Percentiles rank a stretch among this genome's conserved stretches.
Evolutionary conservation across 1,140 invertebrate genomes (phyloP).

Genomic region (Cydia splendana): DNA sequence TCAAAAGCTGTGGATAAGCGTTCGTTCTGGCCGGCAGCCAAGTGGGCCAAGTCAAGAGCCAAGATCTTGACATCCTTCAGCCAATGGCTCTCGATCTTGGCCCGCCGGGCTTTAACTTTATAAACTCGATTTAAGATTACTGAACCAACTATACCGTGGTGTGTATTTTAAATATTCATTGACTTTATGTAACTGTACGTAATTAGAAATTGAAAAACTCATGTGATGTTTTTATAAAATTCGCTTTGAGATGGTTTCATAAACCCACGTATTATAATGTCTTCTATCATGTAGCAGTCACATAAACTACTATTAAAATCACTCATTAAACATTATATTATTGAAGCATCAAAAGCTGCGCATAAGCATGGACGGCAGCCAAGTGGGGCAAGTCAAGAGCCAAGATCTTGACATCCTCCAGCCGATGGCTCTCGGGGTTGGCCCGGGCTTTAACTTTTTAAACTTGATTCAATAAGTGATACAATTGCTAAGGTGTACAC

Average conservation of each 20-base stretch:
- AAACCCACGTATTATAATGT: no score
- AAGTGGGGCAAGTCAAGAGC: neutral
- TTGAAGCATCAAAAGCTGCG: neutral
- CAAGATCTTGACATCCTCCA: neutral
- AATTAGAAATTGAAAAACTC: no score
- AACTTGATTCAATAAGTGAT: neutral
- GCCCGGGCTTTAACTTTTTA: neutral
- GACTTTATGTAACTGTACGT: no score
- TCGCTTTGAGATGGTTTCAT: no score
- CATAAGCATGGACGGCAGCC: neutral
- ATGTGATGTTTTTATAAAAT: no score
- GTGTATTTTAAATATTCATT: no score
- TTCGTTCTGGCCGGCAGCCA: neutral
- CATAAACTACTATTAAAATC: neutral
- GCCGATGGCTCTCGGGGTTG: neutral
- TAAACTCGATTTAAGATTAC: neutral
- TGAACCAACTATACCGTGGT: no score
- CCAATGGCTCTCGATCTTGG: neutral
- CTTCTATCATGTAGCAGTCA: no score
- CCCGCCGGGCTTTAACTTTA: neutral
- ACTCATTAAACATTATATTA: neutral
- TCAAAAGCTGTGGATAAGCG: neutral
- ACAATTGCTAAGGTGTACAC: no score
- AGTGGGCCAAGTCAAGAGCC: neutral
- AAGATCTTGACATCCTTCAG: constrained; percentile 2